These are phyloP conservation scores for Sarcophaga variegata DNA, from an alignment of 2,888 invertebrate genomes.

Conservation along the genomic window DNA sequence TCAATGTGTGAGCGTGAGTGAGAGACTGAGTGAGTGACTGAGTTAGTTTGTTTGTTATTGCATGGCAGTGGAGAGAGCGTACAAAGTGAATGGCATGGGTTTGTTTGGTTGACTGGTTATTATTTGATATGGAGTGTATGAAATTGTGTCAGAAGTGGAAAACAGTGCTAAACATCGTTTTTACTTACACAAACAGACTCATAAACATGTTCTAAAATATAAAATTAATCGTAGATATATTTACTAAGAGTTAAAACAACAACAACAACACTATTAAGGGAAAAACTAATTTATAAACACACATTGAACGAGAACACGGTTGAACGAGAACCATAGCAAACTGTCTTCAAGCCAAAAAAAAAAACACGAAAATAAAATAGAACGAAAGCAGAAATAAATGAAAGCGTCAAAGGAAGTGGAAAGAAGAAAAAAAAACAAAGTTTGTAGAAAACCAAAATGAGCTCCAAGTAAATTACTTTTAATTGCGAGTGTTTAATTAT, in stretches of 20 bases:
- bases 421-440: background rate
- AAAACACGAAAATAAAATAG: background rate
- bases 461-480: constrained; percentile 78
- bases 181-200: background rate
- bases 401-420: background rate
- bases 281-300: constrained; percentile 11
- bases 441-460: constrained; percentile 65
- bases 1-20: too few relatives aligned
- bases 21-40: too few relatives aligned
- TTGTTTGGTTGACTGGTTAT: constrained; percentile 50
- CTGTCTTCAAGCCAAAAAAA: constrained; percentile 17
- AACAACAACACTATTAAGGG: background rate
- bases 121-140: constrained; percentile 52
- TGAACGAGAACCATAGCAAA: constrained; percentile 7
- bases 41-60: too few relatives aligned
- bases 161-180: constrained; percentile 49
- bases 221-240: constrained; percentile 46
- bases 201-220: constrained; percentile 13
- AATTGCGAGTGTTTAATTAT: constrained; percentile 80
- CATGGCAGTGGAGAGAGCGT: too few relatives aligned
- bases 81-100: too few relatives aligned
- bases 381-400: too few relatives aligned
- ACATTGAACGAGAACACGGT: constrained; percentile 55
- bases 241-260: constrained; percentile 21
- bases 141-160: constrained; percentile 43